Base-by-base conservation (phyloP, 1,140 invertebrate genomes). In the Drosophila mayri region DNA sequence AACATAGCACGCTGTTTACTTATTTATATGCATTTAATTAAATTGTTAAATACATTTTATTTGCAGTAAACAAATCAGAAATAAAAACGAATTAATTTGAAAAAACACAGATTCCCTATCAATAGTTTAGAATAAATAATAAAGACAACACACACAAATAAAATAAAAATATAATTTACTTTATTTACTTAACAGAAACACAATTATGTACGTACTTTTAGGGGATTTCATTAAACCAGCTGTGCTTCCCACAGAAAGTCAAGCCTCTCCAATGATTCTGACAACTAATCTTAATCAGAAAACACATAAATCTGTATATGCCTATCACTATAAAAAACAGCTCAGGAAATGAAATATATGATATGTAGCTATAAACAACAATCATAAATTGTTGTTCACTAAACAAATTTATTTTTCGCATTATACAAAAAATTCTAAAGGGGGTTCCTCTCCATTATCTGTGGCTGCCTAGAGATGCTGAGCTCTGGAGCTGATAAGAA, bases 401-500 rank as follows among this genome's bases (percentile, higher is more conserved):
- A 12, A 22, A 8, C 54, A 22, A 41, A 20, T 41, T 7, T 35
- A 20, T 22, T 54, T 22, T 38, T 11, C 20, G 22, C 35, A n/a
- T 9, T 16, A 22, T 3, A 10, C 8, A 43, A 1, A 1, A 8
- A 28, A 10, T 16, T 25, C 18, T 9, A 16, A 4, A 30, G 43
- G 35, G 64, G 61, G 4, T 49, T 49, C 30, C 20, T 49, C 1
- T 4, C 0, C 4, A 22, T n/a, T 46, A 67, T 67, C 49, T 38
- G 38, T 14, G 16, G 10, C 35, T 28, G 30, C 16, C 11, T 16
- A 38, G 38, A 20, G 40, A 63, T 37, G n/a, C 22, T 38, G 3
- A 32, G 20, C 14, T 40, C 4, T 35, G 9, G 1, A 28, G 28
- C 37, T 49, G 68, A 72, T 72, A 71, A 72, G 65, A 68, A 50